Conservation (phyloP, 2,888 invertebrate genomes). For the Cosmorhoe ocellata region DNA sequence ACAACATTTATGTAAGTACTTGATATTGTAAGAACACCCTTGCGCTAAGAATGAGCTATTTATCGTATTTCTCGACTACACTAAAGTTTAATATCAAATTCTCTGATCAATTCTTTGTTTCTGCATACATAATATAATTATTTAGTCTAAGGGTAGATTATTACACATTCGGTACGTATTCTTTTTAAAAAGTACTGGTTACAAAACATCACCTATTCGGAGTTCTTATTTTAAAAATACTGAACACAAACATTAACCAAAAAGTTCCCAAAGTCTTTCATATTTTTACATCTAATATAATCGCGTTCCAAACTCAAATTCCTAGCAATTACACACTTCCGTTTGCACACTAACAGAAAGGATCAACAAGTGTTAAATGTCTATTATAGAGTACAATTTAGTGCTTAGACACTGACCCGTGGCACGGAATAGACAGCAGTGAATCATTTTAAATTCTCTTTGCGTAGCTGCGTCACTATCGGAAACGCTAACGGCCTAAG, state of each 20-base stretch:
- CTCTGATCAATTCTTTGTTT: too few species aligned
- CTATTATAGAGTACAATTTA: constrained; percentile 22
- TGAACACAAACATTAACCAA: constrained; percentile 2
- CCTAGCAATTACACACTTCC: constrained; percentile 27
- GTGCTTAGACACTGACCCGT: constrained; percentile 19
- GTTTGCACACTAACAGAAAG: constrained; percentile 15
- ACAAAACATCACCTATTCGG: too few species aligned
- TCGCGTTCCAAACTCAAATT: constrained; percentile 23
- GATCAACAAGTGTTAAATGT: constrained; percentile 28
- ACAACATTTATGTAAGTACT: too few species aligned
- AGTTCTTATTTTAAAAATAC: too few species aligned
- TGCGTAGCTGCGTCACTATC: constrained; percentile 68
- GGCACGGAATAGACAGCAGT: constrained; percentile 16
- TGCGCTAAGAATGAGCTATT: too few species aligned
- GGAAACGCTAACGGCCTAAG: constrained; percentile 73
- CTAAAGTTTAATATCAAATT: too few species aligned
- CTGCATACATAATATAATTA: too few species aligned
- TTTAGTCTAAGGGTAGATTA: too few species aligned
- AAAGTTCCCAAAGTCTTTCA: constrained; percentile 9
- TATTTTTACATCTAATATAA: neutral
- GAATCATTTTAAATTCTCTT: constrained; percentile 61
- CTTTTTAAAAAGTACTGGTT: too few species aligned
- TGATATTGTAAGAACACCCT: too few species aligned
- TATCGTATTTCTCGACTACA: too few species aligned
- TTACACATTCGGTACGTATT: too few species aligned